Evolutionary conservation across 1,140 invertebrate genomes (phyloP), one percentile per base, ranked within the genome.

Genomic region (Trissolcus basalis): DNA sequence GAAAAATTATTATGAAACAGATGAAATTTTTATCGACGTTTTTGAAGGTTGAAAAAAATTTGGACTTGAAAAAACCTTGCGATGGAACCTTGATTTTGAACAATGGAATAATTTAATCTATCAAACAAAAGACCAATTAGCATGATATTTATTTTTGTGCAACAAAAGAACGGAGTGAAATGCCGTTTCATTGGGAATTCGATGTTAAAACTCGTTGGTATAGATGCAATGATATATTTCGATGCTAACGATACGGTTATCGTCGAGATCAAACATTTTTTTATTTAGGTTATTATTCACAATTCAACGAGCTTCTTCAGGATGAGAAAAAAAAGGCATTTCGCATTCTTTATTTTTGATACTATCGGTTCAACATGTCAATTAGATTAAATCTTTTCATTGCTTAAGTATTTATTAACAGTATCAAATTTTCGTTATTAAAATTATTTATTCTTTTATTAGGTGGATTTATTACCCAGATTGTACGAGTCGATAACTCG

Each of bases 101-200:
- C 19, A 27, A 27, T 27, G 19, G 19, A 27, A 27, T 27, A 49
- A 39, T 65, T 56, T 49, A 65, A 41, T 14, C 15, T 44, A 55
- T 56, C 27, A 63, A 35, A 56, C 19, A 56, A 56, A 59, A 60
- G 67, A 55, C 50, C 44, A 50, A 55, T 70, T 70, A 70, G 35
- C 56, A 70, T 70, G 50, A 54, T 70, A 70, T 35, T 43, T 61
- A 43, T 70, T 48, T 27, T 51, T 54, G 43, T 55, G 58, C 58
- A 70, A 70, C 56, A 60, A 60, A 59, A 48, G 61, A 61, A 48
- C 60, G 13, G 12, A 70, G 49, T 58, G 53, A 71, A 63, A 55
- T 39, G 53, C 68, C 56, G 59, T 71, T 71, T 71, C 58, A 71
- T 39, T 44, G 63, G 53, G 53, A 64, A 64, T 58, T 72, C 54